phyloP scores from a whole-genome alignment of 2,888 invertebrate genomes.

The Leptinotarsa tumamoca region DNA sequence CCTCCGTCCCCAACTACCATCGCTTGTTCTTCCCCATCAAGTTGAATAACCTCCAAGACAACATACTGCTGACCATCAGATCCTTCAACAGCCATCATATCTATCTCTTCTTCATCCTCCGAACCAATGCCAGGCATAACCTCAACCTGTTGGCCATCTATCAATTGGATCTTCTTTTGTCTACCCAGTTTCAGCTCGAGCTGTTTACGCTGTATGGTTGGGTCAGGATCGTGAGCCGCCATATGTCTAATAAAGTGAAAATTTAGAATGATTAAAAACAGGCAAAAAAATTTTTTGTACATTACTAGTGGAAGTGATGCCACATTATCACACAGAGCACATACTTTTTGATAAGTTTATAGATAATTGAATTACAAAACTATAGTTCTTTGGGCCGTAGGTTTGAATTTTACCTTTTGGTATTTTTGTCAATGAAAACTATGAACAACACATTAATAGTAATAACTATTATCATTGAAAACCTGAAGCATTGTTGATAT shows the following conservation, averaged over 20 bases:
- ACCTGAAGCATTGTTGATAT: too few species aligned
- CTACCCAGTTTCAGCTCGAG: conserved; percentile 83
- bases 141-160: conserved; percentile 70
- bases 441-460: too few species aligned
- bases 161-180: conserved; percentile 80
- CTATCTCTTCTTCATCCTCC: conserved; percentile 70
- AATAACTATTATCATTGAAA: too few species aligned
- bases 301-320: too few species aligned
- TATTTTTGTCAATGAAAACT: too few species aligned
- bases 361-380: too few species aligned
- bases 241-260: conserved; percentile 78
- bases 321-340: too few species aligned
- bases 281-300: too few species aligned
- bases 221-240: conserved; percentile 90
- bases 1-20: conserved; percentile 70
- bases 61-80: conserved; percentile 87
- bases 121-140: conserved; percentile 64
- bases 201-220: conserved; percentile 79
- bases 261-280: not conserved
- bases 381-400: not conserved
- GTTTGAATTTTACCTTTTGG: too few species aligned
- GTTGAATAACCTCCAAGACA: conserved; percentile 89
- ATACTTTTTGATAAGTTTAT: too few species aligned
- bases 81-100: conserved; percentile 76
- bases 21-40: conserved; percentile 77